These are phyloP conservation scores for Umimayanthus kanabou DNA, from an alignment of 92 coral and sea anemone genomes.

Conservation along the genomic window DNA sequence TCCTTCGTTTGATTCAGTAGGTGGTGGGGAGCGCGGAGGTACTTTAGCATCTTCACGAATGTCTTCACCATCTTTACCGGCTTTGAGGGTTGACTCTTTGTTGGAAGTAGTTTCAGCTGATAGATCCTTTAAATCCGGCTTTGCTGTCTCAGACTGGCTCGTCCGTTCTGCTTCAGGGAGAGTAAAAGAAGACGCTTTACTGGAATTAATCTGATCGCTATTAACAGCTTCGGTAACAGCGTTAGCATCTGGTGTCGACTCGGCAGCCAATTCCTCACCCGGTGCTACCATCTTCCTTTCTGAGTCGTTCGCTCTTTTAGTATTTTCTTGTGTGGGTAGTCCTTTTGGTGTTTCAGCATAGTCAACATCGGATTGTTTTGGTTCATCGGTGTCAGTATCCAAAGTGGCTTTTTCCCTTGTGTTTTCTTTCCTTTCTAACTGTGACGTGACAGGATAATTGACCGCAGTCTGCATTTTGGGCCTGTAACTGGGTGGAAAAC, in stretches of 20 bases:
- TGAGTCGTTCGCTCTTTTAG: background rate
- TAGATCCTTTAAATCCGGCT: background rate
- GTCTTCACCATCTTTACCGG: background rate
- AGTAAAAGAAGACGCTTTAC: background rate
- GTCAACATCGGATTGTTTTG: background rate
- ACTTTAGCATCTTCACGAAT: background rate
- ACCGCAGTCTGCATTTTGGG: background rate
- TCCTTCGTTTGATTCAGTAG: background rate
- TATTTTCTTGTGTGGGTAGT: too few species aligned
- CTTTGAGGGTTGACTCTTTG: background rate
- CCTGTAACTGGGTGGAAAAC: background rate
- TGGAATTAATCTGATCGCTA: background rate
- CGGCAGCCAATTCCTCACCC: background rate
- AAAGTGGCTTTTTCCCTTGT: background rate
- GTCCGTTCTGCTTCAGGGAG: background rate
- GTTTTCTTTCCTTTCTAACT: background rate
- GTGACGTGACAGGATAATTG: background rate
- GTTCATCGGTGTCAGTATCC: background rate
- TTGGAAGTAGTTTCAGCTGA: background rate
- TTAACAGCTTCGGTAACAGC: background rate
- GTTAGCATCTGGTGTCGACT: background rate
- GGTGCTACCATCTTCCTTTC: background rate
- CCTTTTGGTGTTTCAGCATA: background rate
- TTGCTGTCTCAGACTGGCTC: background rate
- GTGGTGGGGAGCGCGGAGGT: background rate